These are phyloP conservation scores for Drosophila pandora DNA, from an alignment of 1,140 invertebrate species.

Conservation along the genomic window DNA sequence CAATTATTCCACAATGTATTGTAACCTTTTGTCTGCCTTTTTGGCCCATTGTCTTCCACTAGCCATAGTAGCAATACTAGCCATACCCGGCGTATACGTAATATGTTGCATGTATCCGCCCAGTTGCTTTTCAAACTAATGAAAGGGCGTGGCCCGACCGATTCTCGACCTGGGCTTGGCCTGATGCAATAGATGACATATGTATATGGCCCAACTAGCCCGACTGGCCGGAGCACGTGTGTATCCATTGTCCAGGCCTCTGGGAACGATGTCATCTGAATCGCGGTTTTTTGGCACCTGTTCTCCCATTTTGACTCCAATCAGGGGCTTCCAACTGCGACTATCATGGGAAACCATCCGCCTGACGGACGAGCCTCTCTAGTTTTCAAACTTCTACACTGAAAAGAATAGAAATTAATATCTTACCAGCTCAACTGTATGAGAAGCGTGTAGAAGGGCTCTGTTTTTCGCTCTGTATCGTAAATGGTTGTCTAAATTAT, in stretches of 20 bases:
- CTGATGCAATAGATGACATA: constrained; percentile 40
- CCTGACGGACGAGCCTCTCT: not conserved
- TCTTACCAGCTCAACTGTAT: too few relatives aligned
- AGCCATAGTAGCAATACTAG: not conserved
- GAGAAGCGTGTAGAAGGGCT: not conserved
- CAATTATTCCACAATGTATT: constrained; percentile 7
- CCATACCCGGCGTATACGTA: constrained; percentile 42
- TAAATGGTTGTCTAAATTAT: constrained; percentile 15
- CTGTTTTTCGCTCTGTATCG: not conserved
- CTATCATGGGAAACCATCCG: constrained; percentile 18
- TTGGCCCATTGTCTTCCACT: constrained; percentile 15
- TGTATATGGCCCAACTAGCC: not conserved
- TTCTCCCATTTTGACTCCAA: not conserved
- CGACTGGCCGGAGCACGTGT: not conserved
- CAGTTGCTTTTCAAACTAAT: constrained; percentile 17
- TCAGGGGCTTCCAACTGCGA: not conserved
- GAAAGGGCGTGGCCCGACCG: constrained; percentile 18
- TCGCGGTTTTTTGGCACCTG: constrained; percentile 35
- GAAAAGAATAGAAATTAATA: not conserved
- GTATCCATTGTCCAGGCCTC: constrained; percentile 14
- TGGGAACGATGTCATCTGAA: constrained; percentile 41
- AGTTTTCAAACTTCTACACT: not conserved
- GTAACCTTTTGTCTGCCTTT: not conserved
- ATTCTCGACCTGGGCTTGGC: constrained; percentile 36
- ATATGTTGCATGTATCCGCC: constrained; percentile 29